Base-by-base conservation (phyloP, 2,113 vertebrate genomes). In the Phasianus colchicus region DNA sequence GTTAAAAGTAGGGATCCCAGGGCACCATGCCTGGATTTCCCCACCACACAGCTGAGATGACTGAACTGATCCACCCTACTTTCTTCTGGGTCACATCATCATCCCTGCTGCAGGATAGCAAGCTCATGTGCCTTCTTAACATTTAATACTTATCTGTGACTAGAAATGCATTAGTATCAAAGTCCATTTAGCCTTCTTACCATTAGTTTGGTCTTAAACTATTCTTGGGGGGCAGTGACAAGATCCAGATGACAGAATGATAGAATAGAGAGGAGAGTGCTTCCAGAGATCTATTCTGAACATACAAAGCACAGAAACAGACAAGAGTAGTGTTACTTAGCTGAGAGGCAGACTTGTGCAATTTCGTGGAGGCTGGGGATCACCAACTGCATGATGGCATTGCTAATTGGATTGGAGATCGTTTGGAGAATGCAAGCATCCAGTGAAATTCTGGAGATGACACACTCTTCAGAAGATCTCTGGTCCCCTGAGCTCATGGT, bases 1-100 rank as follows among this genome's bases (percentile, higher is more conserved):
- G 5, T 36, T 24, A 61, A 7, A 48, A 52, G 24, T 20, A 69
- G 34, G 48, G 24, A 50, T 17, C 11, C 15, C n/a, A 52, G 22
- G 32, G 22, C 25, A 45, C 50, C 1, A 0, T 2, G 2, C 36
- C 25, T n/a, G 45, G 15, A 61, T 50, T 36, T 63, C 45, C 32
- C 29, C 63, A 43, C 50, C 0, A 0, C 13, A 5, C 4, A 2
- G 8, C 73, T 69, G 73, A n/a, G 24, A 83, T 38, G 1, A 0
- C 72, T 47, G 34, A 10, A 6, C 19, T 50, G 58, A 75, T 30
- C 43, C 60, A 42, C 10, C 43, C 16, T 18, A 9, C 5, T 32
- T 60, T 24, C 48, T 77, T 42, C 55, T 21, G 22, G 32, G 50
- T 21, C 0, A 0, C 13, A 60, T 4, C 36, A 15, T 18, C 19